Conservation (phyloP, 2,113 vertebrate species). For the Lagenorhynchus albirostris region DNA sequence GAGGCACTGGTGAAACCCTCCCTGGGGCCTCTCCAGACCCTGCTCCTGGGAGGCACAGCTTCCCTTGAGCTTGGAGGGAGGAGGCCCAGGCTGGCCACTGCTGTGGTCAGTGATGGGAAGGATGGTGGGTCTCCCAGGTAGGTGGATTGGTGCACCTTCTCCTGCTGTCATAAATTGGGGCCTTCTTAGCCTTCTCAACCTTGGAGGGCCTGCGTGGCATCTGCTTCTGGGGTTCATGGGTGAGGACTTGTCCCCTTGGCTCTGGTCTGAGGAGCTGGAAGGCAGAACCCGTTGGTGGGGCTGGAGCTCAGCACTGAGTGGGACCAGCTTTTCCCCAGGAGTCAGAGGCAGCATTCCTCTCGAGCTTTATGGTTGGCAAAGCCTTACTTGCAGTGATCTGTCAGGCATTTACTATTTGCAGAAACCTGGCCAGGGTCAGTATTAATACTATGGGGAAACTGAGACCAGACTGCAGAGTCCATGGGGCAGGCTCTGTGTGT, state of each 20-base stretch:
- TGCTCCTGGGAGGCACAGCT: background rate
- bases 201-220: background rate
- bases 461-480: background rate
- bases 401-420: background rate
- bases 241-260: background rate
- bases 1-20: background rate
- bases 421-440: background rate
- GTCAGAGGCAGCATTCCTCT: background rate
- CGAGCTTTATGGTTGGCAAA: background rate
- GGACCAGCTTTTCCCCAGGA: background rate
- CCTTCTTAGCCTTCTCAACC: background rate
- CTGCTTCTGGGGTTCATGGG: background rate
- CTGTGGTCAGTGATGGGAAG: background rate
- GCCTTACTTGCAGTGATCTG: background rate
- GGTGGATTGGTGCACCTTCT: background rate
- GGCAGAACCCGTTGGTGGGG: background rate
- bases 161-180: background rate
- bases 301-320: background rate
- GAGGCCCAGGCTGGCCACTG: background rate
- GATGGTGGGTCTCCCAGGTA: background rate
- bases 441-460: background rate
- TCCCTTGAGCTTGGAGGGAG: background rate
- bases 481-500: no score
- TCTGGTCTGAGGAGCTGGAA: background rate
- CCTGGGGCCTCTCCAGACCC: background rate